phyloP scores from a whole-genome alignment of 2,888 invertebrate species.

The Eilema sororculum region DNA sequence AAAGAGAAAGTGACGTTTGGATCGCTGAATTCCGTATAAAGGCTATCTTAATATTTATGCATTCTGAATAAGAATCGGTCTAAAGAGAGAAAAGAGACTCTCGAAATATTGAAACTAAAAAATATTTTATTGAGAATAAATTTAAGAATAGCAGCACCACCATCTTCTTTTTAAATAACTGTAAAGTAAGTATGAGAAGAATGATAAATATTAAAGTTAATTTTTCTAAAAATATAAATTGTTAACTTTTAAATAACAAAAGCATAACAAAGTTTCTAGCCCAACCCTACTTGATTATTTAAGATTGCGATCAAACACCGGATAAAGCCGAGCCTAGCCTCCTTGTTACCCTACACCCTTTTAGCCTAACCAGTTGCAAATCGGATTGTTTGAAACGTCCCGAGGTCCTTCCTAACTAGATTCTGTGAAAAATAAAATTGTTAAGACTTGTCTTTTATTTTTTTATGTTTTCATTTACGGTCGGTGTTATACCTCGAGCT shows the following conservation, averaged over 20 bases:
- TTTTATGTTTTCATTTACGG: slow-evolving; percentile 21
- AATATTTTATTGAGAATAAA: too few relatives aligned
- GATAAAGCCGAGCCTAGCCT: slow-evolving; percentile 51
- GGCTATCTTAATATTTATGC: background rate
- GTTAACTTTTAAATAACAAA: background rate
- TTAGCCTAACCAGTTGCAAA: slow-evolving; percentile 69
- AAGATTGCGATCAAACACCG: slow-evolving; percentile 50
- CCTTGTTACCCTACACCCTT: slow-evolving; percentile 58
- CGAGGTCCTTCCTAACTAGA: slow-evolving; percentile 52
- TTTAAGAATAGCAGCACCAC: background rate
- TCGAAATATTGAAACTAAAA: too few relatives aligned
- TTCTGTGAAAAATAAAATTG: slow-evolving; percentile 25
- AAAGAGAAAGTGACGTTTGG: slow-evolving; percentile 6
- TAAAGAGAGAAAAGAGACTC: too few relatives aligned
- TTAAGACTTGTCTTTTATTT: slow-evolving; percentile 24
- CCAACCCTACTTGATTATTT: slow-evolving; percentile 61
- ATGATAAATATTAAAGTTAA: background rate
- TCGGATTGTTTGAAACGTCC: slow-evolving; percentile 66
- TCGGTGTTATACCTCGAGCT: slow-evolving; percentile 21
- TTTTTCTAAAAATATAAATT: background rate
- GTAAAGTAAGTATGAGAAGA: too few relatives aligned
- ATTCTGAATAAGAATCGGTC: too few relatives aligned
- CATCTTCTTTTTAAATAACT: background rate
- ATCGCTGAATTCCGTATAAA: background rate
- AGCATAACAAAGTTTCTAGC: slow-evolving; percentile 25